phyloP scores from a whole-genome alignment of 2,888 invertebrate species.

The Tetrapedia diversipes region DNA sequence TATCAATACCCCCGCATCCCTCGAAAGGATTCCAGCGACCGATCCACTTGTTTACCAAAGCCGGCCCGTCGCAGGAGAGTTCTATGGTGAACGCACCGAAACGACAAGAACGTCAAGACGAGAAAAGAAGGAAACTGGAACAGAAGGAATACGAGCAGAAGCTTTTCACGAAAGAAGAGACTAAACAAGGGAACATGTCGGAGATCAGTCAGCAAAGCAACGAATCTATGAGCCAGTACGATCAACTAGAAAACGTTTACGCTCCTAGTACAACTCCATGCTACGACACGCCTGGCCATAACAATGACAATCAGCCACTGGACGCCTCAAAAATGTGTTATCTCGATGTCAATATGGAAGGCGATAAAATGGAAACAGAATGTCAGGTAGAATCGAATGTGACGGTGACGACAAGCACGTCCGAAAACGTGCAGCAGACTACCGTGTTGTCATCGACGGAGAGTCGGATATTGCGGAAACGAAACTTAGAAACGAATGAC shows the following conservation, averaged over 20 bases:
- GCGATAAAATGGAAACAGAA: constrained; percentile 47
- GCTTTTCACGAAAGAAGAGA: constrained; percentile 73
- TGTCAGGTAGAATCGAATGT: constrained; percentile 1
- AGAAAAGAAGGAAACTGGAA: constrained; percentile 64
- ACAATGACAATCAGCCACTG: constrained; percentile 58
- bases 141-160: constrained; percentile 72
- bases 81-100: constrained; percentile 1
- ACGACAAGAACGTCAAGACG: constrained; percentile 62
- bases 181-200: constrained; percentile 69
- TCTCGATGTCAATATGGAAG: constrained; percentile 67
- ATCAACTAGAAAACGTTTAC: constrained; percentile 80
- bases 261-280: constrained; percentile 79
- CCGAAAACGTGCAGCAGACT: background rate
- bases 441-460: background rate
- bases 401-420: background rate
- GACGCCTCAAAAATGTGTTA: constrained; percentile 68
- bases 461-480: constrained; percentile 13
- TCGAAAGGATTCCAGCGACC: constrained; percentile 95
- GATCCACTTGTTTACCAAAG: constrained; percentile 85
- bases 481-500: constrained; percentile 7
- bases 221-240: constrained; percentile 78
- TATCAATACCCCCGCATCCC: constrained; percentile 92
- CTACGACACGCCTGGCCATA: constrained; percentile 78
- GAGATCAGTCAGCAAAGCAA: constrained; percentile 78
- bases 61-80: constrained; percentile 52